Percentiles rank a stretch among this genome's conserved stretches.
Conservation (phyloP, 2,113 vertebrate species). For the Cyprinus carpio region DNA sequence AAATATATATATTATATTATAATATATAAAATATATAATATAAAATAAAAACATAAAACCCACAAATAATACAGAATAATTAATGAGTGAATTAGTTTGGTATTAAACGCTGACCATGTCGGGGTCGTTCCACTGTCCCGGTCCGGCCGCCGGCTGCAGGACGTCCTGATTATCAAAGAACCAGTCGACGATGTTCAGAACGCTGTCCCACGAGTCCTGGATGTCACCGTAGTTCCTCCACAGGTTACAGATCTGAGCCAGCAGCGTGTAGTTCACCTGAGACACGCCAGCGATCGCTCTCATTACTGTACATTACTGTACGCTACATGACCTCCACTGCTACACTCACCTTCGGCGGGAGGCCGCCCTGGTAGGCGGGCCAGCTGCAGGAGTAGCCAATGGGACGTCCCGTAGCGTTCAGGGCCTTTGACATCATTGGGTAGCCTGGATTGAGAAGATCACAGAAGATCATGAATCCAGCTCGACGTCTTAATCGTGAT, state of each 20-base stretch:
- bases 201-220: conserved; percentile 85
- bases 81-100: too few relatives aligned
- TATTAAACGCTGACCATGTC: conserved; percentile 80
- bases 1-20: too few relatives aligned
- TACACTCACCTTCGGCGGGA: conserved; percentile 79
- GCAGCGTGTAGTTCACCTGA: conserved; percentile 84
- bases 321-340: too few relatives aligned
- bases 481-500: too few relatives aligned
- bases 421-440: conserved; percentile 82
- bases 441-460: conserved; percentile 74
- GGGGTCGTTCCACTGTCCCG: conserved; percentile 88
- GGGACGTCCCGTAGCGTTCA: conserved; percentile 83
- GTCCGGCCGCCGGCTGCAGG: conserved; percentile 81
- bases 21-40: too few relatives aligned
- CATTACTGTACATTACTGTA: too few relatives aligned
- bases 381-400: conserved; percentile 90
- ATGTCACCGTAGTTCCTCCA: conserved; percentile 88
- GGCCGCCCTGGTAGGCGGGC: conserved; percentile 85
- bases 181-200: conserved; percentile 83
- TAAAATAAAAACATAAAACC: too few relatives aligned
- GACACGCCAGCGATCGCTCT: too few relatives aligned
- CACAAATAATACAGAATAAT: too few relatives aligned
- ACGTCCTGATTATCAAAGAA: conserved; percentile 79
- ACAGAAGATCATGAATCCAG: not conserved
- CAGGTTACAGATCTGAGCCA: conserved; percentile 82